phyloP scores from a whole-genome alignment of 2,888 invertebrate species.

The Erpobdella octoculata region DNA sequence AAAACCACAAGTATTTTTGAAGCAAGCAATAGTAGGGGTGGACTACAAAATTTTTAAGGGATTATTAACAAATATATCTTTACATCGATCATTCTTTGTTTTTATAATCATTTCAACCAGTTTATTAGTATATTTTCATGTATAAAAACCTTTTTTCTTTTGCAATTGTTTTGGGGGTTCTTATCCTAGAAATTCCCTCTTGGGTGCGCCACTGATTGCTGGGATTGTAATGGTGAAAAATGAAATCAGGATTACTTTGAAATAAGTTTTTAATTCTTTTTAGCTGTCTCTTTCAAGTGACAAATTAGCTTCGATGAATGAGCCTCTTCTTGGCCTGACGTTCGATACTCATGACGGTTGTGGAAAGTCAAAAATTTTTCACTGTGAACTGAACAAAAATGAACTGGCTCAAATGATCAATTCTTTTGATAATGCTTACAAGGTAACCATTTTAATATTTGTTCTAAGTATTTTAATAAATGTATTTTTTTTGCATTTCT shows the following conservation, averaged over 20 bases:
- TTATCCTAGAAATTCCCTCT: background rate
- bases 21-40: too few species aligned
- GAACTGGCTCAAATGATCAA: background rate
- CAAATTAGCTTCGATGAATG: slow-evolving; percentile 8
- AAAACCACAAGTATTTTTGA: too few species aligned
- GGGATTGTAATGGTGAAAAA: background rate
- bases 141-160: background rate
- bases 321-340: background rate
- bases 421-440: slow-evolving; percentile 2
- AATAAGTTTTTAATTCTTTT: background rate
- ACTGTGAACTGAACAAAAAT: background rate
- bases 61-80: too few species aligned
- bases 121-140: too few species aligned
- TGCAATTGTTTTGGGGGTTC: background rate
- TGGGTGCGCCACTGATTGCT: too few species aligned
- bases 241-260: background rate
- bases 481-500: too few species aligned
- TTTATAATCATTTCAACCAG: too few species aligned
- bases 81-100: too few species aligned
- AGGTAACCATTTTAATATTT: background rate
- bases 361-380: background rate
- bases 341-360: background rate
- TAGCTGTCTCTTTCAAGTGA: slow-evolving; percentile 7
- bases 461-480: too few species aligned
- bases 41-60: too few species aligned